Evolutionary conservation across 1,140 invertebrate species (phyloP), one percentile per base, ranked within the genome.

Genomic region (Listronotus oregonensis): DNA sequence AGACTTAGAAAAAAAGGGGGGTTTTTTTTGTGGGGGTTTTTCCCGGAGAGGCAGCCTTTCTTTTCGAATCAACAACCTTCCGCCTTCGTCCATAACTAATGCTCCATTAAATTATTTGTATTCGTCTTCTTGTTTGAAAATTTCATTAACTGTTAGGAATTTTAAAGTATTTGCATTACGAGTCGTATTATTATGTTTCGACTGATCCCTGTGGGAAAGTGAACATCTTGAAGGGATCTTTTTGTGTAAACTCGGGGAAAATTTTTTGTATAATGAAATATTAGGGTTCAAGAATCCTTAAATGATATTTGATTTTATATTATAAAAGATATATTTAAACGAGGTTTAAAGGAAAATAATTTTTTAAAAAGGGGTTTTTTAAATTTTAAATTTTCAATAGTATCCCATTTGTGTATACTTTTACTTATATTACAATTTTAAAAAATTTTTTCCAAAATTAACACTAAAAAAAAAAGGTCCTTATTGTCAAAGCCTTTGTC

Each of bases 91-190:
- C 54, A 57, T 57, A 49, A 34, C 52, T 65, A 65, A 65, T 58
- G 54, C 54, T 55, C 63, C 63, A 65, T 65, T 65, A 65, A 65
- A 65, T 65, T 65, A 65, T 65, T 65, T 65, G 63, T 57, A 52
- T 65, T 58, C 55, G 54, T 39, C 52, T 56, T 64, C 51, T 64
- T 64, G 52, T 58, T 58, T 56, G 21, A 34, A 62, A 64, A 64
- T 64, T 64, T 64, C 61, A 64, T 64, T 64, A 55, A 64, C 61
- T 64, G 61, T 64, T 37, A 34, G 61, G 61, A 64, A 64, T 64
- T 64, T 64, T 39, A 54, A 42, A 64, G 50, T 64, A 55, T 64
- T 64, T 64, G 61, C 51, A 55, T 63, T 63, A 10, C 51, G 60
- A 43, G 51, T 54, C 9, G 42, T 55, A 64, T 49, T 64, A 64